A percentile compares a stretch with the other conserved stretches of the same genome.
phyloP scores from a whole-genome alignment of 2,797 vertebrate species.

The Rhinichthys osculus region DNA sequence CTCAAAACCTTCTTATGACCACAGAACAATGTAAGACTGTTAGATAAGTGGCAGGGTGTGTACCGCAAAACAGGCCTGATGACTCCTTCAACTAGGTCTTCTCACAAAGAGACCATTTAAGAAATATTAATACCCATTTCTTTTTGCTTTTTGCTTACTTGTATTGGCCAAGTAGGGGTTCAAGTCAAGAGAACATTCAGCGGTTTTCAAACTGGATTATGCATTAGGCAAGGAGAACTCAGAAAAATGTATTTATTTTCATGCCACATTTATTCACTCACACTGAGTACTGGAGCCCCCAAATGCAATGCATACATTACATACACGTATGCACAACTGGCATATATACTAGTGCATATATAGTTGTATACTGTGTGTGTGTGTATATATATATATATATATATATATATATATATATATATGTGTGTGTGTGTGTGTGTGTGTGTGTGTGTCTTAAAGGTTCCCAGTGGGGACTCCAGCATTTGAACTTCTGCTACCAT shows the following conservation, averaged over 20 bases:
- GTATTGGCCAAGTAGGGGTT: neutral
- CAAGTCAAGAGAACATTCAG: slow-evolving; percentile 8
- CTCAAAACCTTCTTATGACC: slow-evolving; percentile 58
- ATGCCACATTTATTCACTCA: neutral
- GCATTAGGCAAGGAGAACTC: neutral
- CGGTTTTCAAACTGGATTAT: slow-evolving; percentile 8
- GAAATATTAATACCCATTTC: slow-evolving; percentile 11
- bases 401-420: neutral
- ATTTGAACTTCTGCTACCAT: slow-evolving; percentile 38
- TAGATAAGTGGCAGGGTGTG: slow-evolving; percentile 33
- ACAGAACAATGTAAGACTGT: slow-evolving; percentile 39
- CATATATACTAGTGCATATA: no score
- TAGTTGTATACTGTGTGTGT: no score
- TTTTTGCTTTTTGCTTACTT: neutral
- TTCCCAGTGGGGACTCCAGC: neutral
- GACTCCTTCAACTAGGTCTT: neutral
- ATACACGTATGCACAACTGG: no score
- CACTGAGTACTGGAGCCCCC: neutral
- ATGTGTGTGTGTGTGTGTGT: neutral
- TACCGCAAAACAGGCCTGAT: slow-evolving; percentile 2
- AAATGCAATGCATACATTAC: neutral
- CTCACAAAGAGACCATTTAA: slow-evolving; percentile 39
- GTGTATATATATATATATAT: no score
- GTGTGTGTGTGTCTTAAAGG: neutral
- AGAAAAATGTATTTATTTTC: neutral